Conservation (phyloP, 2,888 invertebrate species). For the Drosophila prolongata region DNA sequence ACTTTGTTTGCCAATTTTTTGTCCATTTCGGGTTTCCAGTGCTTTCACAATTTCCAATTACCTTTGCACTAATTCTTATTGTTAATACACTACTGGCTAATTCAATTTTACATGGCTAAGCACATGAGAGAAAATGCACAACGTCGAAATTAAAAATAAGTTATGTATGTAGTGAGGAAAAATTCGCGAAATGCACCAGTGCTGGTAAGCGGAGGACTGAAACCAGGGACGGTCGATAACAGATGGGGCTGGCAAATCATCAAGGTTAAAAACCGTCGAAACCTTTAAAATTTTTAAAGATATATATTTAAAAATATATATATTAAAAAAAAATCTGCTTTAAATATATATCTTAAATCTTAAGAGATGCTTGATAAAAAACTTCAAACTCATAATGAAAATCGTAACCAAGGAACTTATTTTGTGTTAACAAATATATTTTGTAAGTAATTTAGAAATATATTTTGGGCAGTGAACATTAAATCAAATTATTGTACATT, state of each 20-base stretch:
- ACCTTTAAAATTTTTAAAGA: too few relatives aligned
- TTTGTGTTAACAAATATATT: too few relatives aligned
- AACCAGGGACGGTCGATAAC: not conserved
- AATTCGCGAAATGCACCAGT: conserved; percentile 18
- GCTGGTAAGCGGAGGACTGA: not conserved
- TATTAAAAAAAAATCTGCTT: too few relatives aligned
- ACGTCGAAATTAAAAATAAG: conserved; percentile 74
- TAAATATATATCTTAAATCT: too few relatives aligned
- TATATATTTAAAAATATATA: too few relatives aligned
- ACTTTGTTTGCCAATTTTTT: conserved; percentile 48
- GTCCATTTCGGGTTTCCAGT: conserved; percentile 36
- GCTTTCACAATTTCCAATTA: conserved; percentile 45
- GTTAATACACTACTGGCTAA: conserved; percentile 68
- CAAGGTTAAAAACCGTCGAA: not conserved
- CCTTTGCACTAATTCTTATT: conserved; percentile 71
- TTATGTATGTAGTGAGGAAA: conserved; percentile 58
- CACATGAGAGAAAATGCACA: conserved; percentile 75
- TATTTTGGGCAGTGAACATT: too few relatives aligned
- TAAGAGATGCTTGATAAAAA: too few relatives aligned
- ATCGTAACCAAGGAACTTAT: too few relatives aligned
- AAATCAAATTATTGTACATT: too few relatives aligned
- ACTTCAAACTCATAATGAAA: too few relatives aligned
- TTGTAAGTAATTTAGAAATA: too few relatives aligned
- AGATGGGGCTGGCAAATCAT: not conserved
- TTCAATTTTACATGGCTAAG: conserved; percentile 73